Evolutionary conservation across 2,797 vertebrate species (phyloP).

Genomic region (Pelodytes ibericus): DNA sequence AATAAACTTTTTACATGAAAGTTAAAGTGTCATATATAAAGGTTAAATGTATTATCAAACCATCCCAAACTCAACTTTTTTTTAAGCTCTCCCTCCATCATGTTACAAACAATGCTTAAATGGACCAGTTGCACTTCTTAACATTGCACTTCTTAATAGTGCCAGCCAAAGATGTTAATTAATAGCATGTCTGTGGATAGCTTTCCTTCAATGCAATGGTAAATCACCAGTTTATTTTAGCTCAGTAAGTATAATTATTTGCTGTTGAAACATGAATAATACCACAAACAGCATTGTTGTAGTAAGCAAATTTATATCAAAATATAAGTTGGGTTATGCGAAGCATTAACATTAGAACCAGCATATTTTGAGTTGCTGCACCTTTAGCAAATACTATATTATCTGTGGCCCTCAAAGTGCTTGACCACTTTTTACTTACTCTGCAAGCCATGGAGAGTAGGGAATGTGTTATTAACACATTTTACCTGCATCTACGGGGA

Average conservation of each 20-base stretch:
- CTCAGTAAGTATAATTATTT: slow-evolving; percentile 20
- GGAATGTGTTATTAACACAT: no score
- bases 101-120: no score
- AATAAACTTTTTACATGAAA: no score
- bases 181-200: neutral
- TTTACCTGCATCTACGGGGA: no score
- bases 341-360: slow-evolving; percentile 11
- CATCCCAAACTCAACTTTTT: no score
- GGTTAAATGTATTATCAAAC: no score
- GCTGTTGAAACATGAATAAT: neutral
- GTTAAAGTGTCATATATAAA: no score
- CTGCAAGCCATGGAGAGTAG: neutral
- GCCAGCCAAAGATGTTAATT: neutral
- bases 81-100: no score
- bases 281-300: neutral
- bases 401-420: neutral
- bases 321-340: neutral
- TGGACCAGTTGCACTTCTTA: neutral
- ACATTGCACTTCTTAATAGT: neutral
- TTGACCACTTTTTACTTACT: neutral
- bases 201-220: neutral
- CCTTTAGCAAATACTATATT: neutral
- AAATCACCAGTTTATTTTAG: neutral
- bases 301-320: neutral
- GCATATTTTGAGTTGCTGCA: neutral